A percentile compares a stretch with the other conserved stretches of the same genome.
phyloP scores from a whole-genome alignment of 2,797 vertebrate genomes.

The Sebastes flavidus region DNA sequence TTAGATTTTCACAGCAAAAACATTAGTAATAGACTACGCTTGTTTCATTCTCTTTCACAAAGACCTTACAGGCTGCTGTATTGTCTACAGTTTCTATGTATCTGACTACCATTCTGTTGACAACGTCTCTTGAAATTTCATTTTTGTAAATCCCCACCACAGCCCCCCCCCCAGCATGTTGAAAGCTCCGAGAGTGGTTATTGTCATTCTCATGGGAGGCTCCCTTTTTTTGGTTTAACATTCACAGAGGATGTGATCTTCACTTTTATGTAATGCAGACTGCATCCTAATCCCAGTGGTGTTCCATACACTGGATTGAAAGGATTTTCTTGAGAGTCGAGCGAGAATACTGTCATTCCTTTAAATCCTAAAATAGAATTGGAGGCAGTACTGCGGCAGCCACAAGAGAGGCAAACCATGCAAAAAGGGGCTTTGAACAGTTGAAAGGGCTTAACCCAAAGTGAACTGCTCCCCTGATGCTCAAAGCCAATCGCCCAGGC shows the following conservation, averaged over 20 bases:
- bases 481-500: conserved; percentile 27
- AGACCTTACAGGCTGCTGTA: not conserved
- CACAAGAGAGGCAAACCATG: conserved; percentile 29
- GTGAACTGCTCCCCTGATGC: conserved; percentile 47
- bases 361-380: conserved; percentile 49
- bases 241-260: conserved; percentile 31
- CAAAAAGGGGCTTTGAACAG: conserved; percentile 54
- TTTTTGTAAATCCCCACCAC: conserved; percentile 8
- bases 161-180: not conserved
- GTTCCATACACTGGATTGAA: conserved; percentile 32
- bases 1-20: not conserved
- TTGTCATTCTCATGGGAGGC: conserved; percentile 20
- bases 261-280: conserved; percentile 39
- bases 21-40: not conserved
- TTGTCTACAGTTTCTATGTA: not conserved
- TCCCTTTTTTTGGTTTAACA: conserved; percentile 33
- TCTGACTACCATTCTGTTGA: not conserved
- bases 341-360: conserved; percentile 24
- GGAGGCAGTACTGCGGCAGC: conserved; percentile 29
- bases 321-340: conserved; percentile 44
- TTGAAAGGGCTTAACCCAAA: conserved; percentile 63
- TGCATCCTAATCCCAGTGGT: conserved; percentile 38
- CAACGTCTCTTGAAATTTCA: not conserved
- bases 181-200: not conserved
- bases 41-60: not conserved